These are phyloP conservation scores for Aphodius sticticus DNA, from an alignment of 2,888 invertebrate species.

Conservation along the genomic window DNA sequence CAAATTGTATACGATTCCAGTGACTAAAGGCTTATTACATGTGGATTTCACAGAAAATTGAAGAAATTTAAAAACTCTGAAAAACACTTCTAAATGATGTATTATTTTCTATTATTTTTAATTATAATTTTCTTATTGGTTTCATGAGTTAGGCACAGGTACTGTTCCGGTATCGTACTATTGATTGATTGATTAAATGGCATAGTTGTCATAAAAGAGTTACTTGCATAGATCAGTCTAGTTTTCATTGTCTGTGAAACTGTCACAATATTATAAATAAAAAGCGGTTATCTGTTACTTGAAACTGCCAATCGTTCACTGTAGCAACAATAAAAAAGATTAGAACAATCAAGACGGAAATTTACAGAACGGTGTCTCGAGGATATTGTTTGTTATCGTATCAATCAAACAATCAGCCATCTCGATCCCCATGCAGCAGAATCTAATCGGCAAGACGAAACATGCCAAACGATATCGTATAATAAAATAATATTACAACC, in stretches of 20 bases:
- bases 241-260: background rate
- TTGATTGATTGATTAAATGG: too few species aligned
- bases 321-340: background rate
- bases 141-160: too few species aligned
- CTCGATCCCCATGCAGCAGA: background rate
- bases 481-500: background rate
- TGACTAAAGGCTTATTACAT: too few species aligned
- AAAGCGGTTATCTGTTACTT: background rate
- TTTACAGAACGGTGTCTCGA: background rate
- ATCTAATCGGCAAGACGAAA: background rate
- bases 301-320: background rate
- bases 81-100: too few species aligned
- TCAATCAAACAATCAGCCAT: background rate
- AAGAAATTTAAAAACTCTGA: too few species aligned
- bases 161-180: too few species aligned
- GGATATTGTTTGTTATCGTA: background rate
- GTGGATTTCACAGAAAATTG: too few species aligned
- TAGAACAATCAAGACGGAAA: background rate
- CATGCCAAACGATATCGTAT: background rate
- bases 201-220: too few species aligned
- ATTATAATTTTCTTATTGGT: too few species aligned
- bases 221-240: background rate
- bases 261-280: background rate
- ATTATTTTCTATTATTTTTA: too few species aligned
- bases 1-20: too few species aligned